These are phyloP conservation scores for Pangasius krempfi DNA, from an alignment of 2,797 vertebrate genomes.

Conservation along the genomic window DNA sequence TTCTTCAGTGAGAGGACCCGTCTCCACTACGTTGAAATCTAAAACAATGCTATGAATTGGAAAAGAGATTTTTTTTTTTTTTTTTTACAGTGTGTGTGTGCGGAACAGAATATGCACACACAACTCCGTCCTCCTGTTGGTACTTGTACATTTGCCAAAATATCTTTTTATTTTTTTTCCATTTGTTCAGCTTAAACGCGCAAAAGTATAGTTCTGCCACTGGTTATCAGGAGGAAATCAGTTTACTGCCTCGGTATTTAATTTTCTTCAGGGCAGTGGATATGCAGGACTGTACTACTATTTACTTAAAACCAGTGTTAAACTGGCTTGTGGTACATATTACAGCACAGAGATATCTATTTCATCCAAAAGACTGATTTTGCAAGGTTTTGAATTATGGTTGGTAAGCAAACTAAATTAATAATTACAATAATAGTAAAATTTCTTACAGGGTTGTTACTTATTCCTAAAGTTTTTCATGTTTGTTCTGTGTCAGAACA, in stretches of 20 bases:
- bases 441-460: constrained; percentile 48
- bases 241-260: neutral
- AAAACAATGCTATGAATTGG: constrained; percentile 4
- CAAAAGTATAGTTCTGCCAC: neutral
- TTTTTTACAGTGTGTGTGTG: neutral
- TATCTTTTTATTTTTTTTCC: neutral
- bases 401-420: constrained; percentile 28
- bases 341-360: constrained; percentile 9
- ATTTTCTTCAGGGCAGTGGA: constrained; percentile 10
- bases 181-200: constrained; percentile 6
- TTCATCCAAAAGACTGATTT: constrained; percentile 10
- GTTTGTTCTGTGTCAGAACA: constrained; percentile 77
- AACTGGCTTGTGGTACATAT: constrained; percentile 42
- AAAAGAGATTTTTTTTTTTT: neutral
- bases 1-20: constrained; percentile 47
- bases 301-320: constrained; percentile 14
- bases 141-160: constrained; percentile 30
- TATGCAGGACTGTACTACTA: constrained; percentile 7
- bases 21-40: constrained; percentile 40
- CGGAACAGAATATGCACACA: neutral
- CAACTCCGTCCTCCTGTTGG: neutral
- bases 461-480: constrained; percentile 56
- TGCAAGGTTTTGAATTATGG: constrained; percentile 15
- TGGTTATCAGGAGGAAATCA: neutral
- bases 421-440: constrained; percentile 33